These are phyloP conservation scores for Aricia artaxerxes DNA, from an alignment of 2,888 invertebrate species.

Conservation along the genomic window DNA sequence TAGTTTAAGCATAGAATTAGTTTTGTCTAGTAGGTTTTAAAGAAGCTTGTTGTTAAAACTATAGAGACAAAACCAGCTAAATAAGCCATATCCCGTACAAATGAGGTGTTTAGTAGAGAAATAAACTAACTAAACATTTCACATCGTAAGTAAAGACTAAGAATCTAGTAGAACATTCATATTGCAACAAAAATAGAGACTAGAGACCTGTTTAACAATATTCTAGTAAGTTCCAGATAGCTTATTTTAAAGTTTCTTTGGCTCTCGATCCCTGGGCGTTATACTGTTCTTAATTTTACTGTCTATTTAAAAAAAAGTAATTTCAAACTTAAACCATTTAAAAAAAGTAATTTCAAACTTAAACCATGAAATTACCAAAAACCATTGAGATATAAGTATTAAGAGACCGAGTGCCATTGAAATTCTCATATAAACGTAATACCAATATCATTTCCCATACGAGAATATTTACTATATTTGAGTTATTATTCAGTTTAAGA, in stretches of 20 bases:
- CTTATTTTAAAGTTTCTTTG: background rate
- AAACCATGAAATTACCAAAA: background rate
- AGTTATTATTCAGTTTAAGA: too few species aligned
- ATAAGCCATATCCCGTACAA: background rate
- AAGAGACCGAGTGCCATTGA: too few species aligned
- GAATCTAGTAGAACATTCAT: background rate
- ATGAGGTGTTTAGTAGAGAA: background rate
- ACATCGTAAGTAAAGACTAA: background rate
- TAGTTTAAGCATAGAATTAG: background rate
- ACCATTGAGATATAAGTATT: too few species aligned
- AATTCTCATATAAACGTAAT: too few species aligned
- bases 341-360: too few species aligned
- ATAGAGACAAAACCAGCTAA: background rate
- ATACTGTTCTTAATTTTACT: too few species aligned
- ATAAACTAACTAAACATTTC: background rate
- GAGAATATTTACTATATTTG: too few species aligned
- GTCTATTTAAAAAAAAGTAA: too few species aligned
- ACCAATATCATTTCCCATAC: too few species aligned
- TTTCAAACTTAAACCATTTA: background rate
- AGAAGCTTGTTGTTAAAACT: background rate
- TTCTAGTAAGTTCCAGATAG: background rate
- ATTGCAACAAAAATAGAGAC: background rate
- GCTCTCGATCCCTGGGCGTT: background rate
- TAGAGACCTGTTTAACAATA: background rate
- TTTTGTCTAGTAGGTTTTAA: background rate